Evolutionary conservation across 2,888 invertebrate species (phyloP), one percentile per base, ranked within the genome.

Genomic region (Andrena minutula): DNA sequence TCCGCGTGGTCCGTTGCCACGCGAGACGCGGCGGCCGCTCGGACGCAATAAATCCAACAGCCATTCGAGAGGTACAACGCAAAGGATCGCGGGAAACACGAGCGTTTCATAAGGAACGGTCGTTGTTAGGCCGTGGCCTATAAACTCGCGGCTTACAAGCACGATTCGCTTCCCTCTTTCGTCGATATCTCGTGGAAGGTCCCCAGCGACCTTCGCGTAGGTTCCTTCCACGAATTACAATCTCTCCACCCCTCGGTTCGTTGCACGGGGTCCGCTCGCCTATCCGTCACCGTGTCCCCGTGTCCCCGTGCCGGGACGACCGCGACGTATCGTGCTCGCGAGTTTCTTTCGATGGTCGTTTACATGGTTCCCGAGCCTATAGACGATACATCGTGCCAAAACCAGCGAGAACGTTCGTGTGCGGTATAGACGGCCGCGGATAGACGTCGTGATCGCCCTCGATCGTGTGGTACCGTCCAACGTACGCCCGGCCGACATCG

Each of bases 101-200:
- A 79, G 63, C 51, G 51, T 75, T 74, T 73, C 68, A 77, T 70
- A 71, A 74, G 58, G 82, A 81, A 70, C 72, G 83, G 30, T 53
- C 69, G 70, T 68, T 75, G 82, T 75, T 72, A 75, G 66, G 63
- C 80, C 81, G 71, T 74, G 82, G 68, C 69, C 82, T 82, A 83
- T 84, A 84, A 84, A 83, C 73, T 79, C 83, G 75, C 74, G 70
- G 69, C 69, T 79, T 79, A 79, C 84, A 79, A 83, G 79, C 83
- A 79, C 84, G 84, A 84, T 71, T 41, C 73, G 72, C 68, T 75
- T 83, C 77, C 77, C 74, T 74, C 79, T 82, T 81, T 76, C 75
- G 41, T 65, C 75, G 56, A 71, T 69, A 75, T 75, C 76, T 79
- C 73, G 69, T 51, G 64, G 68, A 60, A 35, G 23, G 76, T 58